These are phyloP conservation scores for Parascotia fuliginaria DNA, from an alignment of 2,888 invertebrate species.

Conservation along the genomic window DNA sequence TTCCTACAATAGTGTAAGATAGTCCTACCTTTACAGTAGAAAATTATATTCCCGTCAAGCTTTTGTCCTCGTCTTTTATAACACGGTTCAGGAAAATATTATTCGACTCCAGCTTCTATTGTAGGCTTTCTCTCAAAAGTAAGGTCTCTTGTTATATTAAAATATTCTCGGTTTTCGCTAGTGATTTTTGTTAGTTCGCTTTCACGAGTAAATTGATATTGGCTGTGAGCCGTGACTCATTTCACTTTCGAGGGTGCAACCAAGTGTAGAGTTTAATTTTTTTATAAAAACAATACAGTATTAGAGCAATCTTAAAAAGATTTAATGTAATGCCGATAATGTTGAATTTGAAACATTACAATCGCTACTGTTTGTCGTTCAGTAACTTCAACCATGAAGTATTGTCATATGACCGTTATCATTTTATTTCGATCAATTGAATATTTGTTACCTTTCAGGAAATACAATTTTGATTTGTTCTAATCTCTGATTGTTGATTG, in stretches of 20 bases:
- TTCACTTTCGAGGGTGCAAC: constrained; percentile 26
- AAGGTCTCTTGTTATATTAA: constrained; percentile 17
- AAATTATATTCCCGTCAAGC: constrained; percentile 75
- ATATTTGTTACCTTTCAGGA: too few relatives aligned
- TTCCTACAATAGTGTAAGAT: constrained; percentile 77
- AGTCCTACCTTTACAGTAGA: constrained; percentile 64
- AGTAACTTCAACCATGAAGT: too few relatives aligned
- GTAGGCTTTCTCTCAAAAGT: constrained; percentile 33
- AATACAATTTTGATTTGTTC: too few relatives aligned
- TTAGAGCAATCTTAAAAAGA: too few relatives aligned
- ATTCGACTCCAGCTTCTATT: constrained; percentile 44
- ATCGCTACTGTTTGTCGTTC: too few relatives aligned
- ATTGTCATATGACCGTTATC: too few relatives aligned
- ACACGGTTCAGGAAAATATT: constrained; percentile 65
- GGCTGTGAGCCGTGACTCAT: constrained; percentile 29
- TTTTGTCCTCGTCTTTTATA: constrained; percentile 68
- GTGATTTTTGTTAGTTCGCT: constrained; percentile 22
- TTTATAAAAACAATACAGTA: too few relatives aligned
- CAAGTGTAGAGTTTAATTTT: constrained; percentile 5
- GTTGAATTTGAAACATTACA: too few relatives aligned
- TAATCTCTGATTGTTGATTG: too few relatives aligned
- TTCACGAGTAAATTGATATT: constrained; percentile 30
- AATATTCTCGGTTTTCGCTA: constrained; percentile 16
- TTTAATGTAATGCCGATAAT: too few relatives aligned
- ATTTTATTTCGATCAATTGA: too few relatives aligned